Conservation (phyloP, 2,888 invertebrate species). For the Folsomia manolachei region DNA sequence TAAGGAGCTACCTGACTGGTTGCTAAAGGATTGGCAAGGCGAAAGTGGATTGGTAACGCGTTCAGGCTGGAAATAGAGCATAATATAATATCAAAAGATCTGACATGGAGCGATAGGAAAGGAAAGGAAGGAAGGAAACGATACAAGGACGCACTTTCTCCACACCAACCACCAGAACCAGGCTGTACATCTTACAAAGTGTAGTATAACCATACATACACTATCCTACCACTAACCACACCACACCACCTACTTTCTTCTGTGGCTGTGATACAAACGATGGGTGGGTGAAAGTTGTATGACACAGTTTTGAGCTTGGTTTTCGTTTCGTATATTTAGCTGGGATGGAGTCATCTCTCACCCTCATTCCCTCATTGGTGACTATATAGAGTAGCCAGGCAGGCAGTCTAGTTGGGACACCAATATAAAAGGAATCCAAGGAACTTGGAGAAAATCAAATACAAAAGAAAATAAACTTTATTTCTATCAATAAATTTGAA, state of each 20-base stretch:
- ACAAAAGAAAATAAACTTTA: not conserved
- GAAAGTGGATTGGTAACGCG: not conserved
- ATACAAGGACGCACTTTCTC: slow-evolving; percentile 3
- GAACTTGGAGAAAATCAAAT: no score
- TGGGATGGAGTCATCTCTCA: not conserved
- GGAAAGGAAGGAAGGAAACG: not conserved
- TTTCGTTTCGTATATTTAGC: slow-evolving; percentile 1
- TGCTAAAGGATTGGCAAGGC: not conserved
- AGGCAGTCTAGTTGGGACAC: no score
- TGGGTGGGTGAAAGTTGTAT: not conserved
- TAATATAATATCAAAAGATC: not conserved
- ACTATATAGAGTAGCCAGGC: not conserved
- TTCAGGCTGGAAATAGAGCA: not conserved
- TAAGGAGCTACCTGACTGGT: not conserved
- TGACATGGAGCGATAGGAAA: slow-evolving; percentile 3
- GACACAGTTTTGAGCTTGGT: slow-evolving; percentile 6
- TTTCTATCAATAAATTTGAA: not conserved
- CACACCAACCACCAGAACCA: not conserved
- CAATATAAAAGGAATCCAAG: not conserved
- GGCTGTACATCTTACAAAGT: not conserved
- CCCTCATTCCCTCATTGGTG: slow-evolving; percentile 3
- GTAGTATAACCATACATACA: not conserved
- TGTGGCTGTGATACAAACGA: not conserved
- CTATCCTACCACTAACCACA: not conserved
- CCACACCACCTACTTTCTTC: not conserved